Evolutionary conservation across 1,140 invertebrate species (phyloP).

Genomic region (Leptopilina clavipes): DNA sequence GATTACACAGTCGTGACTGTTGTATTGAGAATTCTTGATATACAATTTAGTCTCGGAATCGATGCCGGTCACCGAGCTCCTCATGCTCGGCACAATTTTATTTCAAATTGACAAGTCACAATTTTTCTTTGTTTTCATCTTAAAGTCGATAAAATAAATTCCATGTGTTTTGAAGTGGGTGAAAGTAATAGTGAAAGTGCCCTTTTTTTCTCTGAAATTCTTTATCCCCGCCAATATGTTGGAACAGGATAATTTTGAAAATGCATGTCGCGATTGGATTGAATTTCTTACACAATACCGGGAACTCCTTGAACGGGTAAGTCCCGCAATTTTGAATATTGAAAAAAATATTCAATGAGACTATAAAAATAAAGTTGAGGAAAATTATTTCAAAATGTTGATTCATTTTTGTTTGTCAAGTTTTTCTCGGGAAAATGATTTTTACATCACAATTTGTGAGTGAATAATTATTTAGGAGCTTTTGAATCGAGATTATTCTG

Average conservation of each 20-base stretch:
- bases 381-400: no score
- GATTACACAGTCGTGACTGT: not conserved
- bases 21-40: not conserved
- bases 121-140: not conserved
- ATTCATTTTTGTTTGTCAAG: no score
- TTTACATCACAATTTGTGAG: no score
- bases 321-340: slow-evolving; percentile 31
- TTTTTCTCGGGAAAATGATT: no score
- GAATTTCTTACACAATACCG: slow-evolving; percentile 65
- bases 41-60: slow-evolving; percentile 51
- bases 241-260: slow-evolving; percentile 49
- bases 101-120: not conserved
- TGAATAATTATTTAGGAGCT: no score
- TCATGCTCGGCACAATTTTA: slow-evolving; percentile 46
- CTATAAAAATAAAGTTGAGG: no score
- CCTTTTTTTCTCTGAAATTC: not conserved
- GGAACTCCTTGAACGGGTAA: slow-evolving; percentile 66
- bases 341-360: no score
- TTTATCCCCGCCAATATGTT: slow-evolving; percentile 49
- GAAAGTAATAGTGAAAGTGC: slow-evolving; percentile 16
- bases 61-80: slow-evolving; percentile 47
- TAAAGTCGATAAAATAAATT: no score
- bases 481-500: slow-evolving; percentile 12
- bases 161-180: not conserved
- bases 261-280: slow-evolving; percentile 45